These are phyloP conservation scores for Lochmaea crataegi DNA, from an alignment of 2,888 invertebrate species.

Conservation along the genomic window DNA sequence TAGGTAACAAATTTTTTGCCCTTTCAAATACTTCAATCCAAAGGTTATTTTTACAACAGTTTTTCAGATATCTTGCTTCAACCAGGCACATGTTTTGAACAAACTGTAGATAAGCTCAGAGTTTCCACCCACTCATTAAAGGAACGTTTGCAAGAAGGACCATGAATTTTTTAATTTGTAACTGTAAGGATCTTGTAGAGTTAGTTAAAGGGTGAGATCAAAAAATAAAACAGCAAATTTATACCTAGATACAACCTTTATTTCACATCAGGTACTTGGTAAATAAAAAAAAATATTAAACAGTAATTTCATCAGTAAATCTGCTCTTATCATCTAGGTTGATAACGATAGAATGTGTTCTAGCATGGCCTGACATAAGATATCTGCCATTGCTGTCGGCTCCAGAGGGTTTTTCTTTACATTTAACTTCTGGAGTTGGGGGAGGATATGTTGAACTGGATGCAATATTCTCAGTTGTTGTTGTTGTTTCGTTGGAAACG, in stretches of 20 bases:
- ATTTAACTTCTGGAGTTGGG: slow-evolving; percentile 42
- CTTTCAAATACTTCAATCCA: no score
- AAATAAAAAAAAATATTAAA: slow-evolving; percentile 64
- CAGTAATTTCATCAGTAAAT: slow-evolving; percentile 85
- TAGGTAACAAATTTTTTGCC: no score
- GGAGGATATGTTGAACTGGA: slow-evolving; percentile 47
- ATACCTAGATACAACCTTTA: slow-evolving; percentile 45
- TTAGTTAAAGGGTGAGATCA: not conserved
- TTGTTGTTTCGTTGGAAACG: not conserved
- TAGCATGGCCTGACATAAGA: slow-evolving; percentile 74
- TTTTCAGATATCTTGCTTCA: no score
- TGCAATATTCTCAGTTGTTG: slow-evolving; percentile 50
- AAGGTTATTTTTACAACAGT: no score
- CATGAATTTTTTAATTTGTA: no score
- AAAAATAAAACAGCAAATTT: slow-evolving; percentile 17
- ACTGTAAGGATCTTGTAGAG: no score
- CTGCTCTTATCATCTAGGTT: slow-evolving; percentile 84
- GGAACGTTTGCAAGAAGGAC: no score
- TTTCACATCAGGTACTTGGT: slow-evolving; percentile 52
- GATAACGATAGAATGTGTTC: slow-evolving; percentile 82
- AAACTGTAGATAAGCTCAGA: no score
- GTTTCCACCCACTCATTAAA: no score
- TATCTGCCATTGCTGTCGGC: slow-evolving; percentile 60
- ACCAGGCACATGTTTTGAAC: no score
- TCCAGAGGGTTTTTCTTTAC: slow-evolving; percentile 41